A percentile compares a stretch with the other conserved stretches of the same genome.
phyloP scores from a whole-genome alignment of 2,888 invertebrate genomes.

The Yponomeuta cagnagella region DNA sequence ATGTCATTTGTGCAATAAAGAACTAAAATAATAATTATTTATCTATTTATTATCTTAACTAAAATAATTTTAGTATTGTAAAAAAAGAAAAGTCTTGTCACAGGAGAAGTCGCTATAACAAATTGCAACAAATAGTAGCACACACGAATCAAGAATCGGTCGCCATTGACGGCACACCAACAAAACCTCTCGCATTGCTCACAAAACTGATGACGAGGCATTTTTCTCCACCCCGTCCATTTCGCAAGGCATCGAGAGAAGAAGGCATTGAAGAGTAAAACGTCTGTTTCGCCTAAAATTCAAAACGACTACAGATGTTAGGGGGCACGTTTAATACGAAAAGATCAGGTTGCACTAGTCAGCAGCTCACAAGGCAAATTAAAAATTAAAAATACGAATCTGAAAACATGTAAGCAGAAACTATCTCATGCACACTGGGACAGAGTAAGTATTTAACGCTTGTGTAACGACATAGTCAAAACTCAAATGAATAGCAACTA shows the following conservation, averaged over 20 bases:
- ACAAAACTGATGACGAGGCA: conserved; percentile 13
- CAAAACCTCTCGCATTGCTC: conserved; percentile 5
- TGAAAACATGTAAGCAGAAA: no score
- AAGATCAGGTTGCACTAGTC: no score
- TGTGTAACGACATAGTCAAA: no score
- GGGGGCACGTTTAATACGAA: no score
- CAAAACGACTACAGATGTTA: not conserved
- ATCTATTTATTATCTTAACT: no score
- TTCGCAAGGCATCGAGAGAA: not conserved
- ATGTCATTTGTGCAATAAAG: no score
- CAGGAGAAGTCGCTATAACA: not conserved
- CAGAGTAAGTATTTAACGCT: no score
- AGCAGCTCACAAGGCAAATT: no score
- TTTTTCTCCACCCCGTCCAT: conserved; percentile 8
- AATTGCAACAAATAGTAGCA: not conserved
- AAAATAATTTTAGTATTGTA: not conserved
- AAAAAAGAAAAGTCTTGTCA: not conserved
- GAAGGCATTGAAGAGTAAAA: not conserved
- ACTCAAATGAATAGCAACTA: no score
- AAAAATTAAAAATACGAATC: no score
- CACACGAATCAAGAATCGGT: not conserved
- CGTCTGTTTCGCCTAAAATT: not conserved
- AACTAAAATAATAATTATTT: no score
- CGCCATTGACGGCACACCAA: not conserved
- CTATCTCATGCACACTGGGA: no score